These are phyloP conservation scores for Baccha elongata DNA, from an alignment of 2,888 invertebrate species.

Conservation along the genomic window DNA sequence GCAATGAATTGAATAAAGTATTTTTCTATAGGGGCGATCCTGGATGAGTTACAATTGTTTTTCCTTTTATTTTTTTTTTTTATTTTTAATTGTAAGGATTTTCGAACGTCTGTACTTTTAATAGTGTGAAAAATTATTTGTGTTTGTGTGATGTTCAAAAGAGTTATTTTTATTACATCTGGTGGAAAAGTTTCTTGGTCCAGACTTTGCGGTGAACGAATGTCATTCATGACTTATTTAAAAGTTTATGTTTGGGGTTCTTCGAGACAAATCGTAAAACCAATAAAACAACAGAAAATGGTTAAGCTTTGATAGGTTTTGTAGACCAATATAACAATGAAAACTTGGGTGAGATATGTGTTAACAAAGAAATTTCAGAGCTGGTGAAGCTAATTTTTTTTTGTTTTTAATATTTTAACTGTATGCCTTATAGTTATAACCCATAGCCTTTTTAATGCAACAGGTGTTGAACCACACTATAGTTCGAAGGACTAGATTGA, in stretches of 20 bases:
- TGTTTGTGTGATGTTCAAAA: constrained; percentile 2
- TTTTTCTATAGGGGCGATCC: constrained; percentile 41
- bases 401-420: no score
- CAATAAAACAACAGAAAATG: constrained; percentile 25
- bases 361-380: no score
- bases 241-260: constrained; percentile 7
- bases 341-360: constrained; percentile 49
- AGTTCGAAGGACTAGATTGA: no score
- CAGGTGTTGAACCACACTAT: no score
- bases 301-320: neutral
- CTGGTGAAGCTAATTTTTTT: no score
- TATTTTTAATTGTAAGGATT: constrained; percentile 61
- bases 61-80: constrained; percentile 7
- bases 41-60: constrained; percentile 46
- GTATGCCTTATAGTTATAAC: no score
- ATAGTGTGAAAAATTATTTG: constrained; percentile 38
- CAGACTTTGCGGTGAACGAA: constrained; percentile 25
- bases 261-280: constrained; percentile 20
- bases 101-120: constrained; percentile 45
- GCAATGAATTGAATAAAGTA: constrained; percentile 52
- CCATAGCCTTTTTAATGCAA: no score
- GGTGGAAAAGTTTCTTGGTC: constrained; percentile 39
- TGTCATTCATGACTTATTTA: constrained; percentile 43
- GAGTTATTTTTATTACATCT: constrained; percentile 51
- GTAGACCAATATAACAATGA: constrained; percentile 4